phyloP scores from a whole-genome alignment of 2,888 invertebrate genomes.

The Empis livida region DNA sequence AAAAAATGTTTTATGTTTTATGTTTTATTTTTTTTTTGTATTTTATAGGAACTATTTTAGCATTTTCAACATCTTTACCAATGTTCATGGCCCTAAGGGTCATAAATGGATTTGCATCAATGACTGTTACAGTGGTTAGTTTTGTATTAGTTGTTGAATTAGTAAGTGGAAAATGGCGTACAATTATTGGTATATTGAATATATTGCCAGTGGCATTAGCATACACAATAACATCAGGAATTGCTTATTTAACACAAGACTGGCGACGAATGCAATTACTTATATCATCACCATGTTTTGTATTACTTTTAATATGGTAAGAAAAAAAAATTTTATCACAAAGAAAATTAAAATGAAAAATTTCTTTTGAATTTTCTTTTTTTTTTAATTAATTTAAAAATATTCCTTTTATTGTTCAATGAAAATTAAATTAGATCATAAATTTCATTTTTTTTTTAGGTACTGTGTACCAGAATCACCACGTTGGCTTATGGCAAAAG shows the following conservation, averaged over 20 bases:
- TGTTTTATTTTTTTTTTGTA: background rate
- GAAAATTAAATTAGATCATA: constrained; percentile 10
- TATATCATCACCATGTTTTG: constrained; percentile 44
- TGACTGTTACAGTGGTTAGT: constrained; percentile 51
- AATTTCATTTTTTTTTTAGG: constrained; percentile 37
- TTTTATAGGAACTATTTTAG: constrained; percentile 36
- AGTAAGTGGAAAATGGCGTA: constrained; percentile 50
- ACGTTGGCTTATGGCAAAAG: constrained; percentile 60
- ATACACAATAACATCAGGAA: constrained; percentile 45
- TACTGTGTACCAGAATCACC: constrained; percentile 65
- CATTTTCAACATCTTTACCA: constrained; percentile 45
- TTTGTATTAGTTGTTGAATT: constrained; percentile 53
- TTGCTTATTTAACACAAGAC: constrained; percentile 45
- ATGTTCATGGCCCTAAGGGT: constrained; percentile 43
- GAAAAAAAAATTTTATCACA: too few relatives aligned
- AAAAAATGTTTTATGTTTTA: background rate
- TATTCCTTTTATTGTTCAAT: background rate
- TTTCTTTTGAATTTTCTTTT: constrained; percentile 7
- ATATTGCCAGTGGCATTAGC: constrained; percentile 47
- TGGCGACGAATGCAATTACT: constrained; percentile 43
- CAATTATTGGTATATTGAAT: constrained; percentile 49
- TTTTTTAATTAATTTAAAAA: background rate
- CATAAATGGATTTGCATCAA: constrained; percentile 47
- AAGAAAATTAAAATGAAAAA: too few relatives aligned
- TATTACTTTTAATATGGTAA: constrained; percentile 42